These are phyloP conservation scores for Cryptocheilus praepositus DNA, from an alignment of 2,888 invertebrate species.

Conservation along the genomic window DNA sequence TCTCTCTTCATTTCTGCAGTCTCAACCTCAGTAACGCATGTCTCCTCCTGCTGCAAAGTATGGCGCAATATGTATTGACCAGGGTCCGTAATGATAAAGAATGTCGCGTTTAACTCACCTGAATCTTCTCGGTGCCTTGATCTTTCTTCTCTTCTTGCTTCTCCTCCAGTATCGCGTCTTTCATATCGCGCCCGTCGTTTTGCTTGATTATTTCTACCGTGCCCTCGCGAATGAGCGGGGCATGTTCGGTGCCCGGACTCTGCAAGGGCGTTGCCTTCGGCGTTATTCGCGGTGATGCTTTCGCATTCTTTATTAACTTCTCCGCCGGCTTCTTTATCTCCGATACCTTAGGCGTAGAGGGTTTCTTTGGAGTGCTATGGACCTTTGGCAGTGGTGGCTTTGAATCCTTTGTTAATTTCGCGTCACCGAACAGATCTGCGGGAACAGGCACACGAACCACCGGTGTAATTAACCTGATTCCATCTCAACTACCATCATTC, in stretches of 20 bases:
- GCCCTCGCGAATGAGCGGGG: conserved; percentile 67
- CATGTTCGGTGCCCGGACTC: conserved; percentile 76
- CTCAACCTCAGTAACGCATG: conserved; percentile 18
- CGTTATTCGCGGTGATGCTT: conserved; percentile 74
- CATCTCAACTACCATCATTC: conserved; percentile 19
- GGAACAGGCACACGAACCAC: not conserved
- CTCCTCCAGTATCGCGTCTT: conserved; percentile 56
- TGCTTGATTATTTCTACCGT: conserved; percentile 62
- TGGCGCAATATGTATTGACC: conserved; percentile 1
- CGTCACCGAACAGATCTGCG: conserved; percentile 67
- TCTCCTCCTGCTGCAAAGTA: conserved; percentile 7
- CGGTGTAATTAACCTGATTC: conserved; percentile 23
- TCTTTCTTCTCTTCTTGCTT: conserved; percentile 66
- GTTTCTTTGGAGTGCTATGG: conserved; percentile 75
- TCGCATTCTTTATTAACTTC: conserved; percentile 66
- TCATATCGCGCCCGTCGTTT: conserved; percentile 57
- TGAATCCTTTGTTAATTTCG: conserved; percentile 77
- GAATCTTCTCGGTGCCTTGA: conserved; percentile 66
- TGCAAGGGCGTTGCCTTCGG: conserved; percentile 78
- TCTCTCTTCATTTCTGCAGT: conserved; percentile 16
- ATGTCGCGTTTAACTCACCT: conserved; percentile 34
- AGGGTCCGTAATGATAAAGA: not conserved
- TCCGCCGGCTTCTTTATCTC: conserved; percentile 65
- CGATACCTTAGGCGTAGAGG: conserved; percentile 62
- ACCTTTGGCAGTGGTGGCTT: conserved; percentile 81